Evolutionary conservation across 2,888 invertebrate species (phyloP), one percentile per base, ranked within the genome.

Genomic region (Abrostola tripartita): DNA sequence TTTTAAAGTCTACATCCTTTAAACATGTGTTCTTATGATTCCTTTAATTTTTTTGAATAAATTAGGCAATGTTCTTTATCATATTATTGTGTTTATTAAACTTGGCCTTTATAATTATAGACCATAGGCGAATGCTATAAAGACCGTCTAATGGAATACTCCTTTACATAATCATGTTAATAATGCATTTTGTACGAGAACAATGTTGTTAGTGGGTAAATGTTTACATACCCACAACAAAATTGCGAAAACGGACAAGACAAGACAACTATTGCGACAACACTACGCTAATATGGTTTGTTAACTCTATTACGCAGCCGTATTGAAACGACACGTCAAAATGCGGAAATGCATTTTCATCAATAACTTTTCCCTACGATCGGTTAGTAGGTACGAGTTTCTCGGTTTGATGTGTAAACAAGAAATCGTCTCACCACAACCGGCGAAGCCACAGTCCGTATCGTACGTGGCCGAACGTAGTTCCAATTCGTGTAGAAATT

Each of bases 391-490:
- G 71, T 24, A 24, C 72, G 66, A 74, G 81, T 81, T 81, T 81
- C 79, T 81, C 66, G 68, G 64, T 77, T 79, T 81, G 85, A 81
- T 84, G 83, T 86, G 90, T 91, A 92, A 92, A 91, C 91, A 91
- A 90, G 90, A 90, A 89, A 86, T 82, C 84, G 84, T 75, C 79
- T 79, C 78, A 90, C 75, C 91, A 93, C 85, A 92, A 89, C 89
- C 92, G 92, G 92, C 87, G 84, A 83, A 88, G 92, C 93, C 93
- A 91, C 92, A 78, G 90, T 76, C 86, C 89, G 87, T 68, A 71
- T 61, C 86, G 89, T 85, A 92, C 93, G 94, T 93, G 93, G 93
- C 92, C 78, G 74, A 80, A 85, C 83, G 83, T 74, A 65, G 52
- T 69, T 81, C 66, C 72, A 60, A 64, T 62, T 64, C 51, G 67